Base-by-base conservation (phyloP, 2,888 invertebrate species). In the Protophormia terraenovae region DNA sequence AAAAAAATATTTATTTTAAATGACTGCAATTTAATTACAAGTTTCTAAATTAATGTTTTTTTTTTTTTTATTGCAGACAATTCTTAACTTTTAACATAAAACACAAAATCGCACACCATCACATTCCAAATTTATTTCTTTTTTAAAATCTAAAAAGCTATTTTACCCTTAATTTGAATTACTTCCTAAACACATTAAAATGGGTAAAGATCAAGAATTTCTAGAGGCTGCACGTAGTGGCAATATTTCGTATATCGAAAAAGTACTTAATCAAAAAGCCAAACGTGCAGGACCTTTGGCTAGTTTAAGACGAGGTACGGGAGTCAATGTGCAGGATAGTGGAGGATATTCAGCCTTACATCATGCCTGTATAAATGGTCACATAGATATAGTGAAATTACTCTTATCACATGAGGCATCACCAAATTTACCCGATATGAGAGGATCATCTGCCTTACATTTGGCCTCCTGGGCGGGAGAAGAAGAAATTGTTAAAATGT, bases 161-260 rank as follows among this genome's bases (percentile, higher is more conserved):
- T 12, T 8, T 3, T 14, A 12, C 38, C 14, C 14, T 2, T 4
- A 12, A 35, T 12, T 2, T 35, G 0, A 12, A 38, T 10, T 4
- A 32, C 6, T 14, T 2, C 4, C n/a, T 16, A 0, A 5, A 62
- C 7, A 24, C 6, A 14, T 6, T 1, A n/a, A n/a, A 35, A 98
- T 98, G 98, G 98, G 98, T 93, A 98, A 98, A 94, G 98, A 98
- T 93, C 97, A 98, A 93, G 98, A 98, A 94, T 95, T 98, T 93
- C 94, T 98, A 93, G 98, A 98, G 93, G 98, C 98, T 89, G 97
- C 98, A 89, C 95, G 98, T 90, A 97, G 96, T 94, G 98, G 98
- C 92, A 97, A 98, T 93, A 95, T 96, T 90, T 94, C 95, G 89
- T 95, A 96, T 90, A 97, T 98, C 88, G 98, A 98, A 93, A 98